Evolutionary conservation across 2,888 invertebrate genomes (phyloP).

Genomic region (Schizaphis graminum): DNA sequence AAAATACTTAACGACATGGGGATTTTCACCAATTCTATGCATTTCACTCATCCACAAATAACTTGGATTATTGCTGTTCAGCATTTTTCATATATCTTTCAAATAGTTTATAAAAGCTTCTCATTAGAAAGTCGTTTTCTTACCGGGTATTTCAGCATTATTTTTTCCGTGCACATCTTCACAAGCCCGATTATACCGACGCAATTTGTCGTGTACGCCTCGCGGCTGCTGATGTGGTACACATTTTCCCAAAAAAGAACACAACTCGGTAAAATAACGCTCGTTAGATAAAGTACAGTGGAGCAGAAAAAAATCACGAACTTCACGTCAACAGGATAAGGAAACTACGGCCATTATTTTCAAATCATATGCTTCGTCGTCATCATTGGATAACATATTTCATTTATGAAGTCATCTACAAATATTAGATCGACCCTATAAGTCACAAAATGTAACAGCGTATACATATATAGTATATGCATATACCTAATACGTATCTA

Average conservation of each 20-base stretch:
- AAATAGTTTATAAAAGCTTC: constrained; percentile 54
- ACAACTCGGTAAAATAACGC: constrained; percentile 9
- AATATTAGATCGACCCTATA: constrained; percentile 36
- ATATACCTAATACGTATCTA: background rate
- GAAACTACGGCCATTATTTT: constrained; percentile 54
- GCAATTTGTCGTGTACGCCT: constrained; percentile 48
- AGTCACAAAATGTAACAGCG: background rate
- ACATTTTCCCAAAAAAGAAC: constrained; percentile 22
- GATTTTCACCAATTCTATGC: background rate
- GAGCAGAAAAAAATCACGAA: constrained; percentile 48
- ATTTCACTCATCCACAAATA: background rate
- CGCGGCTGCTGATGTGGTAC: constrained; percentile 34
- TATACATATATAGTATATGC: background rate
- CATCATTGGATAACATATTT: constrained; percentile 52
- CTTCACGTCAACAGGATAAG: constrained; percentile 42
- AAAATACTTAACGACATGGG: background rate
- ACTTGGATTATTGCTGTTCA: constrained; percentile 25
- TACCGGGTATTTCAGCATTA: constrained; percentile 24
- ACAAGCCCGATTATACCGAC: constrained; percentile 28
- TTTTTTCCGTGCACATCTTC: constrained; percentile 28
- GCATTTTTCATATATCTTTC: background rate
- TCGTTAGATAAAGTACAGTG: constrained; percentile 49
- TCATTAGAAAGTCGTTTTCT: constrained; percentile 50
- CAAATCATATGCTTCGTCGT: constrained; percentile 56
- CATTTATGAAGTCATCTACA: constrained; percentile 58